Evolutionary conservation across 2,888 invertebrate genomes (phyloP), one percentile per base, ranked within the genome.

Genomic region (Euspilapteryx auroguttella): DNA sequence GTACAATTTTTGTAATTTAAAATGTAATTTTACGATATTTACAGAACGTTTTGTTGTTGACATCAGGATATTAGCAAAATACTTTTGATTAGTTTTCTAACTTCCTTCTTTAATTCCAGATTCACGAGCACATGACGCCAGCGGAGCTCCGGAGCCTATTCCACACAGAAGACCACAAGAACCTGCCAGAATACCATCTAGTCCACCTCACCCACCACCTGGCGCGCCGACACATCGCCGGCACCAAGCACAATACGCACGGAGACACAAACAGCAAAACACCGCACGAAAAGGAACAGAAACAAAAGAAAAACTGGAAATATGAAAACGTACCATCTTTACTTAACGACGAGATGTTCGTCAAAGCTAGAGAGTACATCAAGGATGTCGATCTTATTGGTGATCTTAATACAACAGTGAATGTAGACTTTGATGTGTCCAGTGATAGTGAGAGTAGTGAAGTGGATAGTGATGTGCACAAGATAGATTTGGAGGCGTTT

Each of bases 81-180:
- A n/a, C n/a, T n/a, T n/a, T n/a, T n/a, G n/a, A n/a, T n/a, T n/a
- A n/a, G n/a, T n/a, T n/a, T n/a, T n/a, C n/a, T n/a, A n/a, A n/a
- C n/a, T n/a, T n/a, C n/a, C n/a, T 40, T 35, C 45, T 43, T 47
- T 58, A 55, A 55, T 85, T 83, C 28, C 85, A 93, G 92, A 82
- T 92, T 54, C 93, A 94, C 80, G 87, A 87, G 75, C 86, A 86
- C 56, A 93, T 94, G 93, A 87, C 88, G 41, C 64, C 81, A 51
- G 86, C 88, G 36, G 92, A 94, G 71, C 75, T 92, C 50, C 80
- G 81, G 55, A 82, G 81, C 51, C 83, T 92, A 38, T 94, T 94
- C 73, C 91, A 93, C 65, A 88, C 91, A 43, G 87, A 88, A 34
- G 79, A 82, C 47, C 83, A 85, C 58, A 80, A 83, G 45, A 78